phyloP scores from a whole-genome alignment of 2,797 vertebrate species.

The Carcharodon carcharias region DNA sequence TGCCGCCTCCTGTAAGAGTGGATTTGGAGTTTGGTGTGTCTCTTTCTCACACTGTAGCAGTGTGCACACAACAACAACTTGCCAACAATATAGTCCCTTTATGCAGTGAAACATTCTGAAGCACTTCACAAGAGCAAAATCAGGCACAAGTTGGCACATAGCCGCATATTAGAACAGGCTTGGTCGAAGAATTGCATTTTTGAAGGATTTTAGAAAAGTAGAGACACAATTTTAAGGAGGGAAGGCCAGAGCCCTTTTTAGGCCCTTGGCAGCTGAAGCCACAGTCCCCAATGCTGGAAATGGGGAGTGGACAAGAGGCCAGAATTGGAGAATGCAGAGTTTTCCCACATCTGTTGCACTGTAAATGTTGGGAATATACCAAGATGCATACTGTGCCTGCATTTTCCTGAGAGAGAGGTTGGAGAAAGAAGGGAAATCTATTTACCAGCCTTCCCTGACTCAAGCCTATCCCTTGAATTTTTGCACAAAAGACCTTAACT shows the following conservation, averaged over 20 bases:
- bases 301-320: background rate
- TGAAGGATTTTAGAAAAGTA: no score
- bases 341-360: background rate
- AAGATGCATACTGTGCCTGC: background rate
- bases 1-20: background rate
- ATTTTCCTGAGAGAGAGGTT: background rate
- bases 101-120: background rate
- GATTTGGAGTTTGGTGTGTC: background rate
- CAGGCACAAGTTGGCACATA: background rate
- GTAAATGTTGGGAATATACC: background rate
- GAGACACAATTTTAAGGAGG: background rate
- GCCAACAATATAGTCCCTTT: background rate
- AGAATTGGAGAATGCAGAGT: background rate
- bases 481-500: background rate
- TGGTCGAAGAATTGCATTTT: background rate
- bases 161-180: background rate
- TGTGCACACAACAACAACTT: background rate
- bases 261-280: background rate
- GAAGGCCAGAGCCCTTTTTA: background rate
- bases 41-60: background rate
- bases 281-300: background rate
- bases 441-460: background rate
- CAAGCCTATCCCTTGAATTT: background rate
- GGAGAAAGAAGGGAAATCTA: background rate
- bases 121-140: background rate